phyloP scores from a whole-genome alignment of 2,888 invertebrate species.

The Drosophila acutilabella region DNA sequence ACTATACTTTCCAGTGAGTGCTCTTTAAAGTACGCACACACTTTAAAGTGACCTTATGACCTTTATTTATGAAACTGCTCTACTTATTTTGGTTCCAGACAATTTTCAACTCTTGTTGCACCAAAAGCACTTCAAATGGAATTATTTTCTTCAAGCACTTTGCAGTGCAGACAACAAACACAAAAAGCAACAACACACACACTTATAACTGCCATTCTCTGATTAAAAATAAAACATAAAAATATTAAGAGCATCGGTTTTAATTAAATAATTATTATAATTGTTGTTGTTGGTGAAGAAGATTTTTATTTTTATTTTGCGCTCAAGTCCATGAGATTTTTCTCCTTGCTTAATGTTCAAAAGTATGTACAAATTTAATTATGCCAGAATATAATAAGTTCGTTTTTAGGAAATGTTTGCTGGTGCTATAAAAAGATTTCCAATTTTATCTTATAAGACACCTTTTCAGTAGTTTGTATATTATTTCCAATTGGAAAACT shows the following conservation, averaged over 20 bases:
- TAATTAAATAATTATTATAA: constrained; percentile 76
- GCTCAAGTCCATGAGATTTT: constrained; percentile 37
- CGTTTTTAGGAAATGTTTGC: constrained; percentile 41
- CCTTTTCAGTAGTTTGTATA: too few relatives aligned
- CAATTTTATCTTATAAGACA: too few relatives aligned
- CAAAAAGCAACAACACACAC: constrained; percentile 12
- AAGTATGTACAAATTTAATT: constrained; percentile 55
- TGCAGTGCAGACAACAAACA: constrained; percentile 19
- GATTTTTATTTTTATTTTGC: constrained; percentile 60
- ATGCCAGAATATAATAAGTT: constrained; percentile 54
- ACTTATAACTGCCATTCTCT: constrained; percentile 59
- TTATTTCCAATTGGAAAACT: too few relatives aligned
- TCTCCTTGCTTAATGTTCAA: constrained; percentile 32
- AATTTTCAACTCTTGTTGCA: constrained; percentile 18
- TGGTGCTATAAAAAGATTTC: too few relatives aligned
- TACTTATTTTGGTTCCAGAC: constrained; percentile 20
- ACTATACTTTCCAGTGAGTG: background rate
- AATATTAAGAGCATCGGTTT: constrained; percentile 45
- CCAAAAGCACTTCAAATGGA: constrained; percentile 55
- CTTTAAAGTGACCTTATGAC: constrained; percentile 42
- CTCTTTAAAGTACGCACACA: constrained; percentile 1
- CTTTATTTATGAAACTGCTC: constrained; percentile 34
- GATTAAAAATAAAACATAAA: constrained; percentile 34
- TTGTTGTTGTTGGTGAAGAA: constrained; percentile 66
- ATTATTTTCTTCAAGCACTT: constrained; percentile 54